Evolutionary conservation across 2,797 vertebrate genomes (phyloP), one percentile per base, ranked within the genome.

Genomic region (Nasua narica): DNA sequence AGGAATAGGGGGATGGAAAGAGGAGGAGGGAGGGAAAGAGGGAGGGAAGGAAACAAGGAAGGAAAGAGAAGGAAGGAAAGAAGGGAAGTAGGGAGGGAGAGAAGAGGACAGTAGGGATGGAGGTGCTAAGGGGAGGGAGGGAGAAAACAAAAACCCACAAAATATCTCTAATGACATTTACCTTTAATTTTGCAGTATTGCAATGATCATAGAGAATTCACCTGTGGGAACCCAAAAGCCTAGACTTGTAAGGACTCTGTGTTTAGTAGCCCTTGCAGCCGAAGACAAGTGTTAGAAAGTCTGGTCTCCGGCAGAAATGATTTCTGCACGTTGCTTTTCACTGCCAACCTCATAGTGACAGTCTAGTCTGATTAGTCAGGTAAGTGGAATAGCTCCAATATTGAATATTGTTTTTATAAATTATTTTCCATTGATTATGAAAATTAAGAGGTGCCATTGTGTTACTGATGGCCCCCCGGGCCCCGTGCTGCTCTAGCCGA

Each of bases 361-460:
- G 72, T 50, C 52, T 94, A 11, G 46, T 32, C 67, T 32, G 88
- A 90, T 85, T 54, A 60, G 48, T 83, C 76, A 90, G 81, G 95
- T 93, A 72, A 88, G 91, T 94, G 69, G 72, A 91, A 32, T 32
- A 23, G 60, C 88, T 94, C 69, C 76, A 89, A 92, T 74, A 29
- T 0, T n/a, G 25, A 88, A 81, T 90, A 94, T 29, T 88, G 65
- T 87, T 93, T 92, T 90, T 90, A 90, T 82, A 87, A 92, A 83
- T 46, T 83, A 67, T 76, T 92, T 96, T 95, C 82, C 93, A 48
- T 94, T 97, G 65, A 52, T 43, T 50, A 93, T 88, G 90, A 91
- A 96, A 96, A 95, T 79, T 43, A 84, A 89, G 88, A 95, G 40
- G 35, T 89, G 67, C 54, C 87, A 25, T n/a, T 95, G 77, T 84